These are phyloP conservation scores for Mionectes macconnelli DNA, from an alignment of 2,113 vertebrate genomes.

Conservation along the genomic window DNA sequence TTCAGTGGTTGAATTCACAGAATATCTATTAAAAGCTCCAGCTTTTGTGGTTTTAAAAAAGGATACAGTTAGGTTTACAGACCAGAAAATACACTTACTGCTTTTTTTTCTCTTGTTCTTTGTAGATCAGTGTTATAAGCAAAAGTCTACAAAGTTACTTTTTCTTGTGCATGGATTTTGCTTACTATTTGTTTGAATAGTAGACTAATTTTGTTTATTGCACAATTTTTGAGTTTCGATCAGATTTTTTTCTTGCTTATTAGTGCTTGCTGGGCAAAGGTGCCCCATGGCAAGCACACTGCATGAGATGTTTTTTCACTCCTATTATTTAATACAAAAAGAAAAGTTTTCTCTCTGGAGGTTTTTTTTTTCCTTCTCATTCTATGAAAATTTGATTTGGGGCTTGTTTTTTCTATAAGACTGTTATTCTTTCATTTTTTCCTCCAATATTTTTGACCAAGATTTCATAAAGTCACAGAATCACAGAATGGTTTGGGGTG, in stretches of 20 bases:
- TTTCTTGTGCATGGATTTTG: conserved; percentile 44
- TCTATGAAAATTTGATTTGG: neutral
- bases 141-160: conserved; percentile 25
- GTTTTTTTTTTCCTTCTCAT: neutral
- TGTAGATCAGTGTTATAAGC: neutral
- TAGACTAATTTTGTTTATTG: neutral
- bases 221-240: neutral
- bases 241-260: neutral
- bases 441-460: neutral
- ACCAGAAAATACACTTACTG: neutral
- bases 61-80: neutral
- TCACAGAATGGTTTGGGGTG: neutral
- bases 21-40: neutral
- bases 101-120: neutral
- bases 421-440: neutral
- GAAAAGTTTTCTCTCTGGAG: neutral
- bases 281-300: neutral
- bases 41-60: neutral
- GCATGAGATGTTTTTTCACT: neutral
- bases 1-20: neutral
- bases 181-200: conserved; percentile 27
- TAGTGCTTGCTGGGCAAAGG: neutral
- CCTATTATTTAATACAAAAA: neutral
- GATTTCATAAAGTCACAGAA: neutral
- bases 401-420: neutral